A percentile compares a stretch with the other conserved stretches of the same genome.
Evolutionary conservation across 1,140 invertebrate species (phyloP).

Genomic region (Chymomyza costata): DNA sequence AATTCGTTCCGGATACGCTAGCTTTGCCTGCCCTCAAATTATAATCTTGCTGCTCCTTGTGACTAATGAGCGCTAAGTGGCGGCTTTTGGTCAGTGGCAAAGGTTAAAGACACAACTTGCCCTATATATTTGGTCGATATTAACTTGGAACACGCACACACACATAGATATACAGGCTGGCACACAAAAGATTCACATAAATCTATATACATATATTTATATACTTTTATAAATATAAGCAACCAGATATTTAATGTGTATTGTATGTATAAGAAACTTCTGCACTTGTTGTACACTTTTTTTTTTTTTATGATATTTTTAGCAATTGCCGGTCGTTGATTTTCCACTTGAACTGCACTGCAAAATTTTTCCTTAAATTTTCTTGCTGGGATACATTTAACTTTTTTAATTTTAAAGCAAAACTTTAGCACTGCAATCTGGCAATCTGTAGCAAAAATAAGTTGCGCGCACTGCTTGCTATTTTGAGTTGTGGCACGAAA

Average conservation of each 20-base stretch:
- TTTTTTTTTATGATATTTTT: constrained; percentile 16
- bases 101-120: constrained; percentile 21
- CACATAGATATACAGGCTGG: no score
- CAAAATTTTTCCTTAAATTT: no score
- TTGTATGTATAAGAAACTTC: not conserved
- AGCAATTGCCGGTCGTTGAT: not conserved
- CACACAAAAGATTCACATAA: no score
- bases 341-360: constrained; percentile 3
- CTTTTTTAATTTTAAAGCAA: no score
- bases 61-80: constrained; percentile 19
- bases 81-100: constrained; percentile 5
- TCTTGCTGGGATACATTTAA: no score
- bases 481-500: no score
- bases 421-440: no score
- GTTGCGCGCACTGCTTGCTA: no score
- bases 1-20: constrained; percentile 2
- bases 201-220: not conserved
- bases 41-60: no score
- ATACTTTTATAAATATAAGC: not conserved
- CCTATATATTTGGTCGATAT: constrained; percentile 60
- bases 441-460: no score
- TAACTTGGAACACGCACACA: constrained; percentile 18
- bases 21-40: not conserved
- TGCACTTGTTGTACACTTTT: constrained; percentile 43
- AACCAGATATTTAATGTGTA: no score